These are phyloP conservation scores for Tetramorium bicarinatum DNA, from an alignment of 2,888 invertebrate species.

Conservation along the genomic window DNA sequence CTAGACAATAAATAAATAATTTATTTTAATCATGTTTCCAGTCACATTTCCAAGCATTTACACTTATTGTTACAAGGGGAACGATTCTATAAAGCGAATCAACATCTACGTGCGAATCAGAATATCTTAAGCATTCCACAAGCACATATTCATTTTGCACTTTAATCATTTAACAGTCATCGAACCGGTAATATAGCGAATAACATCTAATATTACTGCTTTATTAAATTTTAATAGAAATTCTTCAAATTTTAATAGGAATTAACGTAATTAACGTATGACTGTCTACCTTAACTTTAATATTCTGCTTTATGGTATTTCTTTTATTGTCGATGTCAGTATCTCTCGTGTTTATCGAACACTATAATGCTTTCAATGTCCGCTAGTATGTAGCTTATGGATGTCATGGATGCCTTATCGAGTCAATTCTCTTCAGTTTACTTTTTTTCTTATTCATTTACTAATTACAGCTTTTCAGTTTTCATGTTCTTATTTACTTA, in stretches of 20 bases:
- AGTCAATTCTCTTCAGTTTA: too few species aligned
- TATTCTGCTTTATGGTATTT: background rate
- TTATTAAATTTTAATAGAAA: background rate
- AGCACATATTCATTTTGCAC: background rate
- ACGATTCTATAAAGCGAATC: background rate
- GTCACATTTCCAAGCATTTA: background rate
- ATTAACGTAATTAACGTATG: too few species aligned
- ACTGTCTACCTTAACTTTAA: too few species aligned
- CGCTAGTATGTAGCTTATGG: background rate
- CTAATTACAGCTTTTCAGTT: background rate
- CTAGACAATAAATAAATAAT: background rate
- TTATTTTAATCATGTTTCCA: constrained; percentile 16
- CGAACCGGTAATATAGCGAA: background rate
- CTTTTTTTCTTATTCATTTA: too few species aligned
- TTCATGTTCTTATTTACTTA: background rate
- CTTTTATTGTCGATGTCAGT: background rate
- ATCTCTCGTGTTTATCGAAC: background rate
- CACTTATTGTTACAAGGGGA: background rate
- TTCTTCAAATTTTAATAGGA: too few species aligned
- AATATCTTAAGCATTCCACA: background rate
- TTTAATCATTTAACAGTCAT: background rate
- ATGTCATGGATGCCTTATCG: too few species aligned
- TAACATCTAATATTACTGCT: background rate
- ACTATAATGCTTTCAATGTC: background rate
- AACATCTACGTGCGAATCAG: background rate